Base-by-base conservation (phyloP, 2,888 invertebrate genomes). In the Boloria selene region DNA sequence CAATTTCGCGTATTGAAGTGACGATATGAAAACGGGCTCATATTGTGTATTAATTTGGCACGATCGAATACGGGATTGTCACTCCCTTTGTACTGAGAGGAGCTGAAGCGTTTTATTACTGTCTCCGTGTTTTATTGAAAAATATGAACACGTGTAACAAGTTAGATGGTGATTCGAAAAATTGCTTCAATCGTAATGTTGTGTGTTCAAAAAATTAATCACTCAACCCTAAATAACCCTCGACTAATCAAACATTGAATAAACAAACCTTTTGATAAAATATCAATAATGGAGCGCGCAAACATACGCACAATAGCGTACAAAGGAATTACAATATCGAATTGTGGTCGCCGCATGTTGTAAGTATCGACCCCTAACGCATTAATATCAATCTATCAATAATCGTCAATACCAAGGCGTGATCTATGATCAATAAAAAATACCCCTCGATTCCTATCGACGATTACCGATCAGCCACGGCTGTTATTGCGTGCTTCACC, bases 341-440 rank as follows among this genome's bases (percentile, higher is more conserved):
- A 90, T 90, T 91, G 90, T 88, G 88, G 90, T 82, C 72, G 74
- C 83, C 82, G 85, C 87, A 85, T 85, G 31, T 38, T 38, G 31
- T 10, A 38, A 38, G 31, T 38, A 38, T 38, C 31, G 74, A 87
- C 90, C 91, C 90, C 83, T 69, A 55, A 52, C 73, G 78, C 84
- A 88, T 90, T 87, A 88, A 88, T 89, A 88, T 86, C 89, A 88
- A 90, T 90, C 87, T 89, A 90, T 90, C 91, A 91, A 91, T 92
- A 89, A 82, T 83, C 79, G 79, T 84, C 86, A 86, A 86, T 86
- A 80, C 79, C 76, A 79, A 87, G 91, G 90, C 91, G 92, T 88
- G 91, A 92, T 88, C 85, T 81, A 84, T 83, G 31, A 85, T 83
- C 90, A 86, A 88, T 88, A 87, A 85, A 81, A 83, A 83, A 75